These are phyloP conservation scores for Garrulus glandarius DNA, from an alignment of 2,797 vertebrate species.

Conservation along the genomic window DNA sequence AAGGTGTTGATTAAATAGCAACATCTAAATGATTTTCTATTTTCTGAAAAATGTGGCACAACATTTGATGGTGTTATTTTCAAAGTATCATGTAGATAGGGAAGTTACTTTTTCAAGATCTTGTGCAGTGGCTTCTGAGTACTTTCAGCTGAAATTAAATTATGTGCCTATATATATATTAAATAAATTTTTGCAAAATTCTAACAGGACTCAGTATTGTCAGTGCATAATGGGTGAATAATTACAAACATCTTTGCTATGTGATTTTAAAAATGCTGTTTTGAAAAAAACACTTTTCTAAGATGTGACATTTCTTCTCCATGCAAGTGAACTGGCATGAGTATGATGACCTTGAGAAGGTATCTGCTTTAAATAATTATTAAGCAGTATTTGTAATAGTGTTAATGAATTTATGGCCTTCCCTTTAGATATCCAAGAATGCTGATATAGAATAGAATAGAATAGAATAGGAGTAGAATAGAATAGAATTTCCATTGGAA, in stretches of 20 bases:
- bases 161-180: not conserved
- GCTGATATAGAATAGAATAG: not conserved
- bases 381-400: not conserved
- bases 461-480: too few species aligned
- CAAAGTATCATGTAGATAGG: not conserved
- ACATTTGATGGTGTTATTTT: not conserved
- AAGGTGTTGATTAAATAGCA: not conserved
- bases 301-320: not conserved
- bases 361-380: not conserved
- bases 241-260: not conserved
- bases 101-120: not conserved
- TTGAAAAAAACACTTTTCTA: not conserved
- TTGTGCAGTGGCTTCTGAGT: not conserved
- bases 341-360: not conserved
- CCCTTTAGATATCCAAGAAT: not conserved
- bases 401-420: not conserved
- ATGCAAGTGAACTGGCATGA: accelerated
- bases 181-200: not conserved
- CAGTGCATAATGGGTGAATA: not conserved
- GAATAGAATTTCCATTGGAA: not conserved
- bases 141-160: not conserved
- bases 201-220: not conserved
- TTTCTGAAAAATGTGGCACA: not conserved
- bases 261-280: not conserved
- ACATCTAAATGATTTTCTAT: not conserved